Percentiles rank a stretch among this genome's conserved stretches.
phyloP scores from a whole-genome alignment of 2,113 vertebrate species.

The Circaetus cinerascens region DNA sequence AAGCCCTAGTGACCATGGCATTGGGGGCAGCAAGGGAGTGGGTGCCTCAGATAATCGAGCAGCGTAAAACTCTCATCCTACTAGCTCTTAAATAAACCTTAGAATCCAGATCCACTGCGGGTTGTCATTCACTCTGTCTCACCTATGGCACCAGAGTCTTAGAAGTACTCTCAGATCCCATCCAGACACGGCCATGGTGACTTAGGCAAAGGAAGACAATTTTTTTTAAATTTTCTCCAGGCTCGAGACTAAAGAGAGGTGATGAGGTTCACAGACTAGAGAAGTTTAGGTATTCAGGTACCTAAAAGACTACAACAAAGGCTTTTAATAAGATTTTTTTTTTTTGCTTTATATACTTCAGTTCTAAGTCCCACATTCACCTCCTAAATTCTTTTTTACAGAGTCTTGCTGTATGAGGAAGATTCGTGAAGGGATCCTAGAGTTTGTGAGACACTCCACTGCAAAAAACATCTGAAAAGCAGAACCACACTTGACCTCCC shows the following conservation, averaged over 20 bases:
- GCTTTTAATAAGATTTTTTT: background rate
- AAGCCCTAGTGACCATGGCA: background rate
- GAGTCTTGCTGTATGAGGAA: background rate
- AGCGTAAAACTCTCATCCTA: background rate
- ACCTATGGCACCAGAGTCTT: background rate
- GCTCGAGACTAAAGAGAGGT: background rate
- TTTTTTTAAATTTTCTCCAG: background rate
- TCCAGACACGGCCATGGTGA: background rate
- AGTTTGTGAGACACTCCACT: background rate
- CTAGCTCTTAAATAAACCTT: background rate
- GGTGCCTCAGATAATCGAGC: background rate
- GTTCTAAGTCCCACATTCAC: background rate
- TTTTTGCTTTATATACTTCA: background rate
- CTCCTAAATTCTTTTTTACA: background rate
- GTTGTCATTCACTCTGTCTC: background rate
- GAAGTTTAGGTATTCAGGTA: background rate
- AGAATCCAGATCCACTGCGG: background rate
- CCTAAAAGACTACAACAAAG: background rate
- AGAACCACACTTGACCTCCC: background rate
- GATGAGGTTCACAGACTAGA: background rate
- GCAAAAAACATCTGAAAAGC: background rate
- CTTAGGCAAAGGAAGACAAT: background rate
- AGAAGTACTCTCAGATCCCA: background rate
- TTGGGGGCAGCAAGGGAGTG: background rate
- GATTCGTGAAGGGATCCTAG: background rate